Percentiles rank a stretch among this genome's conserved stretches.
Evolutionary conservation across 1,140 invertebrate species (phyloP).

Genomic region (Halesus radiatus): DNA sequence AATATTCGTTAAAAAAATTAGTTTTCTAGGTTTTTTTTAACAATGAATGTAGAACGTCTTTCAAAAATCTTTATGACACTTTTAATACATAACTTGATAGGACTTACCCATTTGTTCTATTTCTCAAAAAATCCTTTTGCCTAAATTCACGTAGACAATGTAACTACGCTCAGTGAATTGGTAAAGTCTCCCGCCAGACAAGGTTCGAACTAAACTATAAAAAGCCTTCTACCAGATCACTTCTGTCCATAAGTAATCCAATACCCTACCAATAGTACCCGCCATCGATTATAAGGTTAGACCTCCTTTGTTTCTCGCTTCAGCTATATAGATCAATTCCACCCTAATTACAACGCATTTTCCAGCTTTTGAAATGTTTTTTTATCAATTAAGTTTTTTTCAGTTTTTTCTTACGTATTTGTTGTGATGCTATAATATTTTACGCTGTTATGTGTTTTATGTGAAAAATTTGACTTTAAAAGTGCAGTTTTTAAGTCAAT

Average conservation of each 20-base stretch:
- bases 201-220: slow-evolving; percentile 48
- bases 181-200: slow-evolving; percentile 34
- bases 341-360: not conserved
- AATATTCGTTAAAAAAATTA: no score
- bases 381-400: not conserved
- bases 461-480: not conserved
- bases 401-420: no score
- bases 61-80: no score
- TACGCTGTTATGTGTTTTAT: not conserved
- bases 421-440: no score
- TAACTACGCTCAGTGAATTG: not conserved
- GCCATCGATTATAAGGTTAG: slow-evolving; percentile 49
- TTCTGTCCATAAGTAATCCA: slow-evolving; percentile 45
- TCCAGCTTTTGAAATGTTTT: not conserved
- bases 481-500: not conserved
- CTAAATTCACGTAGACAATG: slow-evolving; percentile 1
- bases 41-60: no score
- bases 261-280: slow-evolving; percentile 25
- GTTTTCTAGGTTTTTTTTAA: no score
- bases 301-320: no score
- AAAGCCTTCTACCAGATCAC: slow-evolving; percentile 43
- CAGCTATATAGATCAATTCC: no score
- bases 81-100: no score
- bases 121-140: no score
- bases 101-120: no score